Percentiles rank a stretch among this genome's conserved stretches.
Evolutionary conservation across 1,140 invertebrate genomes (phyloP).

Genomic region (Diprion similis): DNA sequence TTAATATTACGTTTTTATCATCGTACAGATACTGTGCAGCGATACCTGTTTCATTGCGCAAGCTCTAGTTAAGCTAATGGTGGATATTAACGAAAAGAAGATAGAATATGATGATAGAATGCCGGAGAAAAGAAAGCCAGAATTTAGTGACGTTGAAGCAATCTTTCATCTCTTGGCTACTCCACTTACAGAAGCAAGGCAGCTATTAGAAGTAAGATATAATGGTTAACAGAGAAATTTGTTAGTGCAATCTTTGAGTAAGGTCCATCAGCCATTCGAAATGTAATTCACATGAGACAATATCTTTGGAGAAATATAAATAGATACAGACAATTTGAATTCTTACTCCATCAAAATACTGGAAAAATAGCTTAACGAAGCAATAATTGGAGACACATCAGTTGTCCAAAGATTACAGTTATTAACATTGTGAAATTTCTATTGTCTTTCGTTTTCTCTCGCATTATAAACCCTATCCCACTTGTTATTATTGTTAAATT

Average conservation of each 20-base stretch:
- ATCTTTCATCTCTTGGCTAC: slow-evolving; percentile 73
- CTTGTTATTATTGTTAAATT: slow-evolving; percentile 23
- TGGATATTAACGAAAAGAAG: slow-evolving; percentile 77
- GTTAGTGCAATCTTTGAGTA: neutral
- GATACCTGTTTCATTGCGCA: slow-evolving; percentile 86
- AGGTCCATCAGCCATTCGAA: too few relatives aligned
- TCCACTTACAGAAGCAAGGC: slow-evolving; percentile 67
- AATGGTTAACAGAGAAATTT: neutral
- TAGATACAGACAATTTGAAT: neutral
- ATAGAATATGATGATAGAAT: slow-evolving; percentile 62
- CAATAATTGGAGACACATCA: too few relatives aligned
- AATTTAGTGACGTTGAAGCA: slow-evolving; percentile 75
- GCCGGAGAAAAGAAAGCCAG: slow-evolving; percentile 63
- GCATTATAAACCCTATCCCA: slow-evolving; percentile 7
- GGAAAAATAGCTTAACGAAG: neutral
- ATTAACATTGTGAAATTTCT: neutral
- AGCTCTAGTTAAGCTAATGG: slow-evolving; percentile 77
- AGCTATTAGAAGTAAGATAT: slow-evolving; percentile 64
- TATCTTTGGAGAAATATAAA: neutral
- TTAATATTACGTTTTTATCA: slow-evolving; percentile 21
- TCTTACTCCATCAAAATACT: neutral
- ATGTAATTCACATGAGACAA: neutral
- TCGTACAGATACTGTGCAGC: slow-evolving; percentile 63
- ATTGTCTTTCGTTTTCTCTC: neutral
- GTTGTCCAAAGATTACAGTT: too few relatives aligned